Conservation (phyloP, 1,140 invertebrate species). For the Goniozus legneri region DNA sequence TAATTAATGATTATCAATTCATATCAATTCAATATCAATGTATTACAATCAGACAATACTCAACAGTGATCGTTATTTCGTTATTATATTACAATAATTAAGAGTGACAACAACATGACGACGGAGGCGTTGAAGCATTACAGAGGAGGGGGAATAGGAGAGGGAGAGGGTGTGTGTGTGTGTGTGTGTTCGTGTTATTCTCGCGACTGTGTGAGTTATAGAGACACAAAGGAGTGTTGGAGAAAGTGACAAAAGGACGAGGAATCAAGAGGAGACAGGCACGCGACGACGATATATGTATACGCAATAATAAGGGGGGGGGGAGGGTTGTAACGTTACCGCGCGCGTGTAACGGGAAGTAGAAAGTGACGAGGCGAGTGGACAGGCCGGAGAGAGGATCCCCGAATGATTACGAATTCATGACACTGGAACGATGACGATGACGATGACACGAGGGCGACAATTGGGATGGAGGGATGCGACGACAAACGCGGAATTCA, state of each 20-base stretch:
- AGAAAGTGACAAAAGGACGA: slow-evolving; percentile 11
- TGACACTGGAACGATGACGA: slow-evolving; percentile 21
- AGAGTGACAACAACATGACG: slow-evolving; percentile 57
- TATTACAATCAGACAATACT: slow-evolving; percentile 58
- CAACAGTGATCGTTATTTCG: slow-evolving; percentile 56
- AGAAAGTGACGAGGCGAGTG: no score
- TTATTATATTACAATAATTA: slow-evolving; percentile 57
- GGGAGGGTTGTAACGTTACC: slow-evolving; percentile 2
- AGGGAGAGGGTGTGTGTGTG: neutral
- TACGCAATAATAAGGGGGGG: slow-evolving; percentile 9
- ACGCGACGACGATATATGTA: slow-evolving; percentile 18
- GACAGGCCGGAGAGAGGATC: neutral
- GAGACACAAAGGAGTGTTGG: slow-evolving; percentile 8
- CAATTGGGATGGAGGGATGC: slow-evolving; percentile 21
- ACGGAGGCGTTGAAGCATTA: slow-evolving; percentile 55
- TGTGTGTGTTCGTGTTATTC: neutral
- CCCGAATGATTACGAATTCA: slow-evolving; percentile 22
- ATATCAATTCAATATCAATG: slow-evolving; percentile 56
- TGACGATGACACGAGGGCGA: no score
- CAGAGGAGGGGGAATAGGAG: slow-evolving; percentile 13
- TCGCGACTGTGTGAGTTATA: slow-evolving; percentile 13
- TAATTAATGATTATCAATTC: slow-evolving; percentile 58
- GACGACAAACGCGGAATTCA: slow-evolving; percentile 21
- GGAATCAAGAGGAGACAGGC: slow-evolving; percentile 1
- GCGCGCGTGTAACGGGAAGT: slow-evolving; percentile 2